These are phyloP conservation scores for Syngnathus floridae DNA, from an alignment of 2,113 vertebrate species.

Conservation along the genomic window DNA sequence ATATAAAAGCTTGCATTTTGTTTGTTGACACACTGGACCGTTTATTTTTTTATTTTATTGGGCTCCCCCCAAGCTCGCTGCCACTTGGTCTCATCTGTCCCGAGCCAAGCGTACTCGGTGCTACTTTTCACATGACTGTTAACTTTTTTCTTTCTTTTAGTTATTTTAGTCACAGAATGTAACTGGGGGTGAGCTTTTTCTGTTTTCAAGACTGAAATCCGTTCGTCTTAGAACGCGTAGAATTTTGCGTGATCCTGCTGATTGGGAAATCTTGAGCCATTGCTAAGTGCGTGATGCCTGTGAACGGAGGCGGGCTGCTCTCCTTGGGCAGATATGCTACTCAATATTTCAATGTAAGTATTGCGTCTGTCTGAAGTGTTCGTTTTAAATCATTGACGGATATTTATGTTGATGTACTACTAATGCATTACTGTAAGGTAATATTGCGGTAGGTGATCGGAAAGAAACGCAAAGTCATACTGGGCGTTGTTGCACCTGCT, in stretches of 20 bases:
- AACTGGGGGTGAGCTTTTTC: background rate
- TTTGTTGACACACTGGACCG: background rate
- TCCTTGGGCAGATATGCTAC: constrained; percentile 51
- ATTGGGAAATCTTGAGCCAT: constrained; percentile 15
- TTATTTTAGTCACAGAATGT: background rate
- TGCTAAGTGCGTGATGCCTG: constrained; percentile 67
- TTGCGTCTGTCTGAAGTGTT: background rate
- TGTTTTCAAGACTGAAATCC: background rate
- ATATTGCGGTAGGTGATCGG: background rate
- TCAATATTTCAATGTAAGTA: constrained; percentile 54
- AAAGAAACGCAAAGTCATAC: background rate
- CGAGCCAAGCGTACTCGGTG: constrained; percentile 32
- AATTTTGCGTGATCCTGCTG: background rate
- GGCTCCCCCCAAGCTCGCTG: background rate
- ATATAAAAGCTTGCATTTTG: background rate
- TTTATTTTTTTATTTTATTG: background rate
- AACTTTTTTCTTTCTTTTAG: constrained; percentile 2
- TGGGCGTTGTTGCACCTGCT: constrained; percentile 6
- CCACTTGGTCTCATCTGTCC: constrained; percentile 38
- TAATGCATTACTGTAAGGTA: background rate
- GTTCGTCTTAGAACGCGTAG: background rate
- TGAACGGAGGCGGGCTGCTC: constrained; percentile 54
- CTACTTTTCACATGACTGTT: constrained; percentile 22
- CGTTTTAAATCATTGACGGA: too few species aligned
- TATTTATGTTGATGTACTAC: background rate